Evolutionary conservation across 2,888 invertebrate species (phyloP), one percentile per base, ranked within the genome.

Genomic region (Stratiomys singularior): DNA sequence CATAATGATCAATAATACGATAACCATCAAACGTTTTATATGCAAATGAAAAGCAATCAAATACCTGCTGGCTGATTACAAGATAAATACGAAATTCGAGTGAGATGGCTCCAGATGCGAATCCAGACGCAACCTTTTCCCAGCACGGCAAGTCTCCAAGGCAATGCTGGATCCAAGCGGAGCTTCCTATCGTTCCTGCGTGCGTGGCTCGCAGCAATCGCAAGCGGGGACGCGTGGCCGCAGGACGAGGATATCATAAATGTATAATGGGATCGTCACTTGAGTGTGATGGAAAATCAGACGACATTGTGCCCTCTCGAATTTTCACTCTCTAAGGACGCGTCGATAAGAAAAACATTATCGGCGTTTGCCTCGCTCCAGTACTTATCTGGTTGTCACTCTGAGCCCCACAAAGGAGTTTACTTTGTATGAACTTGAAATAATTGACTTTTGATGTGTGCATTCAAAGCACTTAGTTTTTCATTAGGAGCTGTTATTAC

Each of bases 1-100:
- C 58, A 37, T 74, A 74, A 74, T 74, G 74, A 74, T 74, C 74
- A 74, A 74, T 74, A 74, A 74, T 60, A 11, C 23, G 44, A 60
- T 58, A 58, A 60, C 74, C 74, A 74, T 74, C 74, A 58, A 69
- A 74, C 74, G 58, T 60, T 58, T 74, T 74, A 44, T 74, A 74
- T 74, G 74, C 58, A 74, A 74, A 74, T 74, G 58, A 58, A 58
- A 74, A 74, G 74, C 58, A 74, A 74, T 74, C 74, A 74, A 74
- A 74, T 60, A 74, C 74, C 74, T 74, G 74, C 58, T 60, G 74
- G 74, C 30, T 74, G 74, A 74, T 74, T 58, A 44, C 58, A 60
- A 74, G 60, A 44, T 30, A 74, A 60, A 74, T 58, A 74, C 58
- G 25, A 30, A 60, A 60, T 60, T 74, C 74, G 37, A 60, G 60